Conservation (phyloP, 2,888 invertebrate species). For the Cantharis nigra region DNA sequence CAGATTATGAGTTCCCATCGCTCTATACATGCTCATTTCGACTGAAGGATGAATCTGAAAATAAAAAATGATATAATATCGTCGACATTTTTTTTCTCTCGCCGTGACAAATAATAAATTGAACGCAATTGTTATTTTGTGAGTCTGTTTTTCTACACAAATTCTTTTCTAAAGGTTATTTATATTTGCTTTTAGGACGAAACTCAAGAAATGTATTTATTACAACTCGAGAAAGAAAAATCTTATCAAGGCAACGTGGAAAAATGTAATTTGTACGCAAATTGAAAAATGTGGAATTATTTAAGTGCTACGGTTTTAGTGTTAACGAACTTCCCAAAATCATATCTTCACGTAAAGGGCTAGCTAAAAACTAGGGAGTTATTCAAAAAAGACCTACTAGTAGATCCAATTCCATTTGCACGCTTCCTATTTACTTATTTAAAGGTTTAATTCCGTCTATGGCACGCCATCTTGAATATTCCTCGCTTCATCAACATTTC, state of each 20-base stretch:
- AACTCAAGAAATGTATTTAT: not conserved
- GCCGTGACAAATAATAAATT: slow-evolving; percentile 20
- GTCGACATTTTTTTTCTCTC: not conserved
- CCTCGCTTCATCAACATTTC: slow-evolving; percentile 47
- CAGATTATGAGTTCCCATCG: slow-evolving; percentile 43
- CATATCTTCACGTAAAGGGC: not conserved
- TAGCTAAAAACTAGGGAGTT: slow-evolving; percentile 9
- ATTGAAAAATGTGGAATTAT: not conserved
- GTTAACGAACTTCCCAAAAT: not conserved
- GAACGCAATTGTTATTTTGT: slow-evolving; percentile 15
- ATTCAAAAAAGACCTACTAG: slow-evolving; percentile 16
- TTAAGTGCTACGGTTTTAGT: not conserved
- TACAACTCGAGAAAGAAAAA: not conserved
- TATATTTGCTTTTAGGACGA: not conserved
- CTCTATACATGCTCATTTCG: slow-evolving; percentile 37
- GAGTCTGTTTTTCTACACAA: not conserved
- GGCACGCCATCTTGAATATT: slow-evolving; percentile 42
- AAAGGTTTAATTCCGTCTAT: slow-evolving; percentile 47
- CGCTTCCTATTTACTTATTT: slow-evolving; percentile 45
- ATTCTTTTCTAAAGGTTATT: not conserved
- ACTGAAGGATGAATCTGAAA: slow-evolving; percentile 45
- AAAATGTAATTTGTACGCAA: not conserved
- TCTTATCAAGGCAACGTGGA: not conserved
- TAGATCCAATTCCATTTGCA: slow-evolving; percentile 34
- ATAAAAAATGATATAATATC: slow-evolving; percentile 12